Base-by-base conservation (phyloP, 1,140 invertebrate species). In the Cherax quadricarinatus region DNA sequence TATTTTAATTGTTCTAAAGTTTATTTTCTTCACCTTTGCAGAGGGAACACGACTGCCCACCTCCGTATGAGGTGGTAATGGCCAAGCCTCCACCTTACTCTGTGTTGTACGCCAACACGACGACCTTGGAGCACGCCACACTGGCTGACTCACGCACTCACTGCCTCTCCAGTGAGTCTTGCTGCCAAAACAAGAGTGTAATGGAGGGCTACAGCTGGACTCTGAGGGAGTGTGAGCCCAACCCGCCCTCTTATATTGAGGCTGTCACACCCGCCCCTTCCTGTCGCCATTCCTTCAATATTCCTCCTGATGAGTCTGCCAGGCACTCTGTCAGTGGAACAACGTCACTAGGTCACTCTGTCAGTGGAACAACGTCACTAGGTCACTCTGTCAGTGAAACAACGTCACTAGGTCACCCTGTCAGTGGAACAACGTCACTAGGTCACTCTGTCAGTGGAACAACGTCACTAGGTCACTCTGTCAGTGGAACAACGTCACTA, bases 51-150 rank as follows among this genome's bases (percentile, higher is more conserved):
- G 70, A 78, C 41, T 78, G 14, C 6, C 86, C 66, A 3, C 86
- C 70, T 7, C 57, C 70, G 41, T 87, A 73, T 51, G 86, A 78
- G 73, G 30, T 16, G 9, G 48, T 73, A 49, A 78, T 41, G 9
- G 41, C 66, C 48, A 87, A 87, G 49, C 70, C 86, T 3, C 86
- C 86, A 0, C 62, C 86, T 7, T 87, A 73, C 86, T n/a, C 48
- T 3, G 16, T 57, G 18, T 49, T 78, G 14, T 87, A 30, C 86
- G 70, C 86, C 75, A 18, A 75, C 49, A 30, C 70, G 10, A 70
- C 86, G 86, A n/a, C 70, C 70, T 5, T 48, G 9, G 62, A 14
- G 16, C 66, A 75, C 83, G 60, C 24, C 57, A 73, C n/a, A 5
- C 3, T 14, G 1, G 70, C 7, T n/a, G 70, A 7, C 6, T 7